Evolutionary conservation across 2,797 vertebrate species (phyloP).

Genomic region (Enteromius afrohamiltoni): DNA sequence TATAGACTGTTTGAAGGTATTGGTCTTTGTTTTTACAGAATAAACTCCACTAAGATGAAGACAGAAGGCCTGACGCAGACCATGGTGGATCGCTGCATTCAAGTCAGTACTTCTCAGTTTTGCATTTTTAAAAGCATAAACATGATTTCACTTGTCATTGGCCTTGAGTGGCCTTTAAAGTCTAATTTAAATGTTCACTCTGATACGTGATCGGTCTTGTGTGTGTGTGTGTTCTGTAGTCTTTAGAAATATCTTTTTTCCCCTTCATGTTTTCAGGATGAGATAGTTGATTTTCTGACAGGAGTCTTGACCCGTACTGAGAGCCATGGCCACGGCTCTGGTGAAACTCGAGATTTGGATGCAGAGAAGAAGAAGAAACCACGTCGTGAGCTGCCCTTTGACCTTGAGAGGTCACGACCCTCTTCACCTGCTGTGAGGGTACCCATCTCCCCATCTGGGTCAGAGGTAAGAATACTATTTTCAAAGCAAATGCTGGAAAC

Average conservation of each 20-base stretch:
- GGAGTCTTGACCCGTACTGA: constrained; percentile 89
- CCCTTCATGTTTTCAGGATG: constrained; percentile 79
- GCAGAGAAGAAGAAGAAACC: constrained; percentile 90
- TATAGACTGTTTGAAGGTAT: background rate
- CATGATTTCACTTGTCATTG: background rate
- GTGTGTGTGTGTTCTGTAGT: background rate
- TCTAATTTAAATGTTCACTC: background rate
- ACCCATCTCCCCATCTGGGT: constrained; percentile 91
- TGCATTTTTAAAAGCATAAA: background rate
- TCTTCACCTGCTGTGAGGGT: constrained; percentile 87
- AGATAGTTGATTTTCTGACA: constrained; percentile 94
- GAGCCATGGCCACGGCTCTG: constrained; percentile 81
- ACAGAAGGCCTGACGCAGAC: constrained; percentile 93
- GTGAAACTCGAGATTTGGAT: constrained; percentile 90
- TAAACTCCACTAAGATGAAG: constrained; percentile 96
- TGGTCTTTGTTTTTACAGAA: constrained; percentile 74
- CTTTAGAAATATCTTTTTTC: background rate
- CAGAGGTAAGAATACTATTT: constrained; percentile 79
- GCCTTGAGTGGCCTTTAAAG: background rate
- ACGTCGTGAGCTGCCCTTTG: constrained; percentile 89
- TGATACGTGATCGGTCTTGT: background rate
- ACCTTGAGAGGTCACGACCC: constrained; percentile 87
- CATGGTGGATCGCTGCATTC: constrained; percentile 98
- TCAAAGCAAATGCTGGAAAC: background rate
- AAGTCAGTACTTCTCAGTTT: constrained; percentile 75